Percentiles rank a stretch among this genome's conserved stretches.
These are phyloP conservation scores for Toxotes chatareus DNA, from an alignment of 2,113 vertebrate species.

Conservation along the genomic window DNA sequence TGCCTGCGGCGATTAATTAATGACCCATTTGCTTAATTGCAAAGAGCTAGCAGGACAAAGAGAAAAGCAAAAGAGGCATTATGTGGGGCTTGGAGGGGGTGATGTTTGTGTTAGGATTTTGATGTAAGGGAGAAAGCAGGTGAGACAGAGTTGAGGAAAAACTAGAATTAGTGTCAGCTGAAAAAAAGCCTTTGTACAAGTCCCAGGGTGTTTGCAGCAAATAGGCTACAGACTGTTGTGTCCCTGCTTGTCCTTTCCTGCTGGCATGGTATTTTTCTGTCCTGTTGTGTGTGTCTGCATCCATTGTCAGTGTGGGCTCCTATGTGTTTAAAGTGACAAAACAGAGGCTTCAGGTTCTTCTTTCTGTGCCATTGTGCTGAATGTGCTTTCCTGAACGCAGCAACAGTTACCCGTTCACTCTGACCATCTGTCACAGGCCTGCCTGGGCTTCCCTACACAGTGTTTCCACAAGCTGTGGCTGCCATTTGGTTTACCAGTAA, in stretches of 20 bases:
- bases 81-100: background rate
- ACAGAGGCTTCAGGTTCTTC: conserved; percentile 56
- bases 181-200: background rate
- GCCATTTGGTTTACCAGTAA: conserved; percentile 71
- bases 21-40: conserved; percentile 83
- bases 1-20: conserved; percentile 79
- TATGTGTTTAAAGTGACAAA: conserved; percentile 45
- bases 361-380: conserved; percentile 63
- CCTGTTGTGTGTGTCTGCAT: conserved; percentile 9
- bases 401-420: conserved; percentile 61
- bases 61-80: conserved; percentile 40
- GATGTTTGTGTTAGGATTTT: conserved; percentile 38
- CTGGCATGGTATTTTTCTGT: conserved; percentile 15
- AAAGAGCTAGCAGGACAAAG: conserved; percentile 64
- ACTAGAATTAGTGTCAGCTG: conserved; percentile 15
- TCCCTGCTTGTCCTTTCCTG: conserved; percentile 32
- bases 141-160: conserved; percentile 3
- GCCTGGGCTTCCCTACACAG: conserved; percentile 64
- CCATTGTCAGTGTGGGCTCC: background rate
- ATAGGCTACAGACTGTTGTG: conserved; percentile 3
- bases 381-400: conserved; percentile 52
- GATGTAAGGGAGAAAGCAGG: conserved; percentile 31
- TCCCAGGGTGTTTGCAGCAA: conserved; percentile 14
- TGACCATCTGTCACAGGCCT: conserved; percentile 77
- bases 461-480: conserved; percentile 77